These are phyloP conservation scores for Cantharis rufa DNA, from an alignment of 2,888 invertebrate genomes.

Conservation along the genomic window DNA sequence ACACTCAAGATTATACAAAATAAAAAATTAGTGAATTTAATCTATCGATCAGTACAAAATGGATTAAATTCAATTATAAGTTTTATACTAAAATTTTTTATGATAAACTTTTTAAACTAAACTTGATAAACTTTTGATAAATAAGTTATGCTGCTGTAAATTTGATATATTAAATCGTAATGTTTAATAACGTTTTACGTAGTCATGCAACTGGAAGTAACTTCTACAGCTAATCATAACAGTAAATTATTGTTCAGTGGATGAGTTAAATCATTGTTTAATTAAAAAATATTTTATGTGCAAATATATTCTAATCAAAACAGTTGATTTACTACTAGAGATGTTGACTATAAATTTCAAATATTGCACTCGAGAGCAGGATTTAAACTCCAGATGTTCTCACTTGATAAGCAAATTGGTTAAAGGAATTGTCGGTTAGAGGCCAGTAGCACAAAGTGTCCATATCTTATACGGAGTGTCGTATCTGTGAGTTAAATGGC, in stretches of 20 bases:
- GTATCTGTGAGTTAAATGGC: slow-evolving; percentile 38
- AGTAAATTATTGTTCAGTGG: background rate
- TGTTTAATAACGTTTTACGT: background rate
- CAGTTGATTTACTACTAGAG: background rate
- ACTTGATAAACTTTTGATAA: no score
- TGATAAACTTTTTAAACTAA: no score
- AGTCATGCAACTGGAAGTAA: background rate
- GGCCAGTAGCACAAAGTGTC: slow-evolving; percentile 32
- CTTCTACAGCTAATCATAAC: background rate
- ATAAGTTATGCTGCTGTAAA: background rate
- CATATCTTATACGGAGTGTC: slow-evolving; percentile 35
- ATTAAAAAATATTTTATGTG: background rate
- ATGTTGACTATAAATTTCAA: background rate
- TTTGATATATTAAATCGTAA: background rate
- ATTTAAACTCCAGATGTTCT: slow-evolving; percentile 31
- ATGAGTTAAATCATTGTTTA: background rate
- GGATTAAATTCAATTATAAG: background rate
- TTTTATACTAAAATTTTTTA: background rate
- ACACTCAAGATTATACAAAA: background rate
- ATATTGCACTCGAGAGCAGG: background rate
- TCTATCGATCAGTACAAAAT: background rate
- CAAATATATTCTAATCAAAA: background rate
- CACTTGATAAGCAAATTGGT: slow-evolving; percentile 33
- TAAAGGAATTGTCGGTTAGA: slow-evolving; percentile 35
- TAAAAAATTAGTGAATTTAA: background rate